A percentile compares a stretch with the other conserved stretches of the same genome.
Evolutionary conservation across 2,888 invertebrate species (phyloP).

Genomic region (Amphimallon solstitiale): DNA sequence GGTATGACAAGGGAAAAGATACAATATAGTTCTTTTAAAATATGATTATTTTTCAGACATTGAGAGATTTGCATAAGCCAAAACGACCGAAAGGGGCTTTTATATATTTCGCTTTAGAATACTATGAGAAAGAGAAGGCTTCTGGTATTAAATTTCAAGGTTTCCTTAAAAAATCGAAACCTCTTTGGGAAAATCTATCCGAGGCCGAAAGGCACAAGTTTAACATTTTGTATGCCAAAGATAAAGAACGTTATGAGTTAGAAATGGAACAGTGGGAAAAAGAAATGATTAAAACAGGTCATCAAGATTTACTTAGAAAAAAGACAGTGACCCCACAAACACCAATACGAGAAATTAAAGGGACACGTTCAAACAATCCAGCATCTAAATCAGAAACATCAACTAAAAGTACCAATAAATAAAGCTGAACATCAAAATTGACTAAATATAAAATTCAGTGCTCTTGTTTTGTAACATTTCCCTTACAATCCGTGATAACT

Average conservation of each 20-base stretch:
- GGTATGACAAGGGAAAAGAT: constrained; percentile 58
- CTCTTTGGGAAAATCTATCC: constrained; percentile 69
- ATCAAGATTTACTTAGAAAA: constrained; percentile 71
- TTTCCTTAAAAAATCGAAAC: constrained; percentile 64
- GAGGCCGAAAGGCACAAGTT: constrained; percentile 69
- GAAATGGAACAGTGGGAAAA: constrained; percentile 76
- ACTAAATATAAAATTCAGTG: constrained; percentile 67
- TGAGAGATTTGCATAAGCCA: constrained; percentile 73
- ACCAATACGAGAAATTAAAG: background rate
- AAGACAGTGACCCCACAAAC: constrained; percentile 52
- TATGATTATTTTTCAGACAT: constrained; percentile 63
- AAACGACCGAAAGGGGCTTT: constrained; percentile 73
- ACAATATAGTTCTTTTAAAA: background rate
- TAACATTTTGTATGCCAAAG: constrained; percentile 65
- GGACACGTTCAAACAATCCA: background rate
- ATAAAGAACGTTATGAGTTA: constrained; percentile 70
- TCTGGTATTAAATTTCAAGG: too few relatives aligned
- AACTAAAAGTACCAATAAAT: constrained; percentile 44
- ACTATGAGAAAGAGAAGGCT: constrained; percentile 61
- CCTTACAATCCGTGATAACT: constrained; percentile 53
- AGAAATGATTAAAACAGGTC: constrained; percentile 76
- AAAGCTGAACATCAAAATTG: constrained; percentile 45
- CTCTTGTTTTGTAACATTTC: constrained; percentile 56
- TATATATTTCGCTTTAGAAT: constrained; percentile 64
- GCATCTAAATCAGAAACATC: constrained; percentile 52